A percentile compares a stretch with the other conserved stretches of the same genome.
Conservation (phyloP, 2,113 vertebrate species). For the Gavialis gangeticus region DNA sequence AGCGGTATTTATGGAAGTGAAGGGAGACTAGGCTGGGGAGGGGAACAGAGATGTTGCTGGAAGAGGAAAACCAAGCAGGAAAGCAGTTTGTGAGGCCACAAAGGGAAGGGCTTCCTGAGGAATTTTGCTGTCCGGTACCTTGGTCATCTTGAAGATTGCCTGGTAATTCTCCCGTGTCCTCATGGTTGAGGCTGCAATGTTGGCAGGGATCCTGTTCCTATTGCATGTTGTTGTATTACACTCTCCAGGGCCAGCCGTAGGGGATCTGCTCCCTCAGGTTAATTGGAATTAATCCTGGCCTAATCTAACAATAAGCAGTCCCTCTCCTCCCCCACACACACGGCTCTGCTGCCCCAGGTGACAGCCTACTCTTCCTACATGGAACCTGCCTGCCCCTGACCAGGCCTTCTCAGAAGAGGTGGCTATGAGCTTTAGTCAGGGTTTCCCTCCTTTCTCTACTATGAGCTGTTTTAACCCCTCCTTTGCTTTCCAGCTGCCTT, state of each 20-base stretch:
- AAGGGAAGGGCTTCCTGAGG: neutral
- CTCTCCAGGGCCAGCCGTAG: neutral
- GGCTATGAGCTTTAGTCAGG: slow-evolving; percentile 1
- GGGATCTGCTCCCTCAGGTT: neutral
- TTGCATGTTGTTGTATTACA: neutral
- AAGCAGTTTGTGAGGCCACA: neutral
- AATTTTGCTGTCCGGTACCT: neutral
- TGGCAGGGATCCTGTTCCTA: neutral
- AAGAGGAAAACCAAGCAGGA: rapidly evolving
- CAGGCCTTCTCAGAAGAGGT: rapidly evolving
- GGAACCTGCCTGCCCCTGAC: neutral
- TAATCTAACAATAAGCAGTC: neutral
- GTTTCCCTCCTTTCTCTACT: neutral
- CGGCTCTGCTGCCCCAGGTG: slow-evolving; percentile 19
- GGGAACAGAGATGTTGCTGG: neutral
- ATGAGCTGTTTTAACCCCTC: neutral
- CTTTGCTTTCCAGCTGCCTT: neutral
- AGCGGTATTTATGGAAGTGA: neutral
- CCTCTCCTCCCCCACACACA: neutral
- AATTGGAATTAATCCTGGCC: neutral
- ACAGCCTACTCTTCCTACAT: neutral
- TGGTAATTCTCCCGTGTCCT: neutral
- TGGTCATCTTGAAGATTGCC: neutral
- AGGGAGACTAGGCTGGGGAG: neutral
- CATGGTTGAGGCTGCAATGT: neutral